Conservation (phyloP, 30 jellyfish, hydroid and myxozoan species). For the Morbakka virulenta region DNA sequence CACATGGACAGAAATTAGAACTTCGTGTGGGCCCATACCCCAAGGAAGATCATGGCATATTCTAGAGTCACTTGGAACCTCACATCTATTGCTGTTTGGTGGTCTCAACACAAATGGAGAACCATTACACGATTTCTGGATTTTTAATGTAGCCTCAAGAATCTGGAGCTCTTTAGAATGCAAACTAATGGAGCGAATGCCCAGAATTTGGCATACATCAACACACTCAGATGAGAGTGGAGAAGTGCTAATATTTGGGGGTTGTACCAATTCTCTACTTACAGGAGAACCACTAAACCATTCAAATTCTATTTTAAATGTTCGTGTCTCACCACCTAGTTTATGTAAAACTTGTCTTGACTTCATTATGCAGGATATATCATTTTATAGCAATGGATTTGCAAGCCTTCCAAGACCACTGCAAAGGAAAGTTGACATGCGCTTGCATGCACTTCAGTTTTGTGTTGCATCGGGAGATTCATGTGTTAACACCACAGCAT, state of each 20-base stretch:
- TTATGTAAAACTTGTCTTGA: neutral
- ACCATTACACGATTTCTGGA: slow-evolving; percentile 73
- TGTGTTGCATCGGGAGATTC: neutral
- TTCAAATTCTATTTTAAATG: neutral
- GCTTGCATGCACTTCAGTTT: neutral
- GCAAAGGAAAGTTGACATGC: neutral
- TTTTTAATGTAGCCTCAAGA: slow-evolving; percentile 27
- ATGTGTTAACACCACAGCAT: neutral
- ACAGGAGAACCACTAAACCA: slow-evolving; percentile 33
- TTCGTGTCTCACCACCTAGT: neutral
- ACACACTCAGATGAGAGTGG: slow-evolving; percentile 42
- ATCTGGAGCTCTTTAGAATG: slow-evolving; percentile 44
- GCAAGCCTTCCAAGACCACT: neutral
- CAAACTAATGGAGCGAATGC: slow-evolving; percentile 10
- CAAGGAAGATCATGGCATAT: slow-evolving; percentile 90
- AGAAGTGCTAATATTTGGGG: slow-evolving; percentile 84
- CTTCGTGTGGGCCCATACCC: slow-evolving; percentile 42
- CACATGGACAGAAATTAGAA: slow-evolving; percentile 47
- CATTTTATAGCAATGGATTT: neutral
- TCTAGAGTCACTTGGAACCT: slow-evolving; percentile 25
- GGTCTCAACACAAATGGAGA: slow-evolving; percentile 68
- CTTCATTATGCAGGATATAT: neutral
- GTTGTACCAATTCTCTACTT: slow-evolving; percentile 63
- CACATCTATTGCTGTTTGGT: slow-evolving; percentile 51
- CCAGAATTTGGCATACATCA: slow-evolving; percentile 92